phyloP scores from a whole-genome alignment of 2,888 invertebrate genomes.

The Yponomeuta evonymella region DNA sequence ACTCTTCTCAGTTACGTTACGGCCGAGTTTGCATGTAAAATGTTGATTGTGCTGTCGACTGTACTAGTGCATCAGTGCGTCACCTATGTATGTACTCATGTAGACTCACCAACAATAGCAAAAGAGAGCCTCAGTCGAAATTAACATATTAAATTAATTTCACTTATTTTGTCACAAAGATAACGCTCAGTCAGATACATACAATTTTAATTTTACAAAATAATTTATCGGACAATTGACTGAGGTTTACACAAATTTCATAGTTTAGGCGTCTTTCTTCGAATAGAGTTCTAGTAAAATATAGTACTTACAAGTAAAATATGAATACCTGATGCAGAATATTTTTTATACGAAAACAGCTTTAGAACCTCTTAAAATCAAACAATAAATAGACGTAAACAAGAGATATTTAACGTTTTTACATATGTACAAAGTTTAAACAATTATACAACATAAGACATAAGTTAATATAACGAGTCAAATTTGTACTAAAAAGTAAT shows the following conservation, averaged over 20 bases:
- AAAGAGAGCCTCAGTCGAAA: slow-evolving; percentile 14
- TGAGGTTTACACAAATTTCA: slow-evolving; percentile 18
- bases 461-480: slow-evolving; percentile 59
- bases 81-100: no score
- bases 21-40: no score
- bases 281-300: background rate
- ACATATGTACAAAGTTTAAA: slow-evolving; percentile 68
- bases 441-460: slow-evolving; percentile 55
- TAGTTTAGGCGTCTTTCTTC: slow-evolving; percentile 6
- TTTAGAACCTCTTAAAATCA: slow-evolving; percentile 47
- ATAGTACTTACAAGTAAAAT: background rate
- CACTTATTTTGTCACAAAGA: slow-evolving; percentile 3
- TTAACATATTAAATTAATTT: background rate
- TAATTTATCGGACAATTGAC: slow-evolving; percentile 42
- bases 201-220: slow-evolving; percentile 6
- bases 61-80: no score
- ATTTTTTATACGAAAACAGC: slow-evolving; percentile 36
- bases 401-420: slow-evolving; percentile 60
- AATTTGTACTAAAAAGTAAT: slow-evolving; percentile 70
- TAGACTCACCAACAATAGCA: background rate
- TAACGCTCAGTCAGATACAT: slow-evolving; percentile 12
- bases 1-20: no score
- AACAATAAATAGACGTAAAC: slow-evolving; percentile 69
- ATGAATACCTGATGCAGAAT: slow-evolving; percentile 12
- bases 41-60: no score